Conservation (phyloP, 2,797 vertebrate species). For the Chloroceryle inda region DNA sequence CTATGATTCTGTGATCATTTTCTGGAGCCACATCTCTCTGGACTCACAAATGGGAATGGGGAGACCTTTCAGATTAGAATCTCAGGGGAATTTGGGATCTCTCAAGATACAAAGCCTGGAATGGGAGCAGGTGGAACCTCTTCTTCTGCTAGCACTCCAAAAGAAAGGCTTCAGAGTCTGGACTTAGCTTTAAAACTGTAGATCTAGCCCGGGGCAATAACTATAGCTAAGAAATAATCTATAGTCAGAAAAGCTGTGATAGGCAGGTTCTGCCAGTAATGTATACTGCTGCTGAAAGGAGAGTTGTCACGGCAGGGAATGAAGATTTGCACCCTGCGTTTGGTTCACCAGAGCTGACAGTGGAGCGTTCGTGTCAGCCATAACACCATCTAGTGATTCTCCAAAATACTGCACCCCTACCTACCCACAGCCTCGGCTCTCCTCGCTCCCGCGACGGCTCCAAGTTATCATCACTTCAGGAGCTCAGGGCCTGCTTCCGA, state of each 20-base stretch:
- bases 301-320: background rate
- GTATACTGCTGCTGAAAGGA: background rate
- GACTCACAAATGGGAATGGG: background rate
- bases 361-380: background rate
- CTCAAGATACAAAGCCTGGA: background rate
- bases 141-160: background rate
- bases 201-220: background rate
- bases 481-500: background rate
- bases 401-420: background rate
- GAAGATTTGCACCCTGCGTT: background rate
- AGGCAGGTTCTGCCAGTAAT: background rate
- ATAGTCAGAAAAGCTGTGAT: background rate
- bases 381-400: background rate
- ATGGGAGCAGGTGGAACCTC: background rate
- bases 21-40: fast-evolving
- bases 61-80: background rate
- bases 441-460: background rate
- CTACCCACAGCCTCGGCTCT: background rate
- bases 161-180: background rate
- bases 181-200: background rate
- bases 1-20: background rate
- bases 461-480: background rate
- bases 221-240: background rate
- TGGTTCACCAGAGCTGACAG: background rate
- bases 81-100: background rate